Percentiles rank a stretch among this genome's conserved stretches.
Conservation (phyloP, 2,888 invertebrate genomes). For the Brachypterus glaber region DNA sequence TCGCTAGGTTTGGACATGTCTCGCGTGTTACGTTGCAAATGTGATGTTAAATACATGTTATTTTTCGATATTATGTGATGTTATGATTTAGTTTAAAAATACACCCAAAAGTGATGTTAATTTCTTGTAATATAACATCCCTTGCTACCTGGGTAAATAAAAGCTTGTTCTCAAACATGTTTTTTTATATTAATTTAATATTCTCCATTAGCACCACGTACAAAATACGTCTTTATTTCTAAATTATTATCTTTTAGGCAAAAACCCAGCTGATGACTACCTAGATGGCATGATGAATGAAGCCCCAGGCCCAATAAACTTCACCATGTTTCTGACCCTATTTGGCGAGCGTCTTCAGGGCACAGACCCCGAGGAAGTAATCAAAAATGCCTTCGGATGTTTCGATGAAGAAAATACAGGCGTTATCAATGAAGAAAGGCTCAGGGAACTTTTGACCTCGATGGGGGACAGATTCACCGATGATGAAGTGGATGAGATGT, state of each 20-base stretch:
- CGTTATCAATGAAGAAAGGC: conserved; percentile 84
- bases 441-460: conserved; percentile 89
- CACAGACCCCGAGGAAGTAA: conserved; percentile 98
- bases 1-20: no score
- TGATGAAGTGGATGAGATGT: conserved; percentile 98
- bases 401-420: conserved; percentile 97
- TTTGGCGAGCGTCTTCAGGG: conserved; percentile 98
- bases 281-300: conserved; percentile 98
- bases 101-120: no score
- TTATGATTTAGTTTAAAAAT: no score
- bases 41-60: no score
- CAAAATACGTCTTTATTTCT: not conserved
- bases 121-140: no score
- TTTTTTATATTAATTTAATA: no score
- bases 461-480: conserved; percentile 98
- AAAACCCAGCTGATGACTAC: conserved; percentile 80
- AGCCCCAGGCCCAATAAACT: conserved; percentile 97
- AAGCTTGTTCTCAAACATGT: no score
- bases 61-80: no score
- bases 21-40: no score
- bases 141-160: no score
- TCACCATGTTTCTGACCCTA: conserved; percentile 97
- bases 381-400: conserved; percentile 98
- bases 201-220: not conserved
- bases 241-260: no score